Percentiles rank a stretch among this genome's conserved stretches.
These are phyloP conservation scores for Synergus itoensis DNA, from an alignment of 2,888 invertebrate species.

Conservation along the genomic window DNA sequence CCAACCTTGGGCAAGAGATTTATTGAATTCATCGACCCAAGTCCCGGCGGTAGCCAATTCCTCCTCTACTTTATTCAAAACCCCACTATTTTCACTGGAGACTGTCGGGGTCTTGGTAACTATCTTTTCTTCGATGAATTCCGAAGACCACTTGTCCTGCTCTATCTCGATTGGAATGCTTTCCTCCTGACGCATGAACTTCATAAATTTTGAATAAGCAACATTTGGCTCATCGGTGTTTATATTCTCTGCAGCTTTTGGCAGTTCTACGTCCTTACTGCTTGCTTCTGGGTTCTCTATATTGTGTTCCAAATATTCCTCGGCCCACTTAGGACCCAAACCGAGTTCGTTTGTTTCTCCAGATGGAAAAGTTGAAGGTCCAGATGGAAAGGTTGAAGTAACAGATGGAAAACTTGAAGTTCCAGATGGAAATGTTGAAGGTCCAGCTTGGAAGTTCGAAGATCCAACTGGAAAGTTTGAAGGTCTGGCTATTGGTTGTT, in stretches of 20 bases:
- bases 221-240: constrained; percentile 84
- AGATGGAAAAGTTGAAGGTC: constrained; percentile 14
- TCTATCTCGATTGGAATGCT: constrained; percentile 81
- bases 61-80: constrained; percentile 63
- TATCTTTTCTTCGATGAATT: constrained; percentile 51
- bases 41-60: constrained; percentile 67
- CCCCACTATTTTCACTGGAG: constrained; percentile 61
- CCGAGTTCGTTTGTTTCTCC: constrained; percentile 77
- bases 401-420: background rate
- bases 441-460: constrained; percentile 44
- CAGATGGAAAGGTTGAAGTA: constrained; percentile 15
- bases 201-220: constrained; percentile 90
- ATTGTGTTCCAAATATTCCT: constrained; percentile 80
- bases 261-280: constrained; percentile 68
- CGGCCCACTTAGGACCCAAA: constrained; percentile 82
- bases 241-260: constrained; percentile 82
- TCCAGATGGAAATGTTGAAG: background rate
- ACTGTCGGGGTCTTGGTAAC: constrained; percentile 72
- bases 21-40: constrained; percentile 74
- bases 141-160: constrained; percentile 61
- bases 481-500: constrained; percentile 27
- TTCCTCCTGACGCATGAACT: constrained; percentile 89
- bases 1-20: constrained; percentile 64
- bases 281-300: constrained; percentile 61
- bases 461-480: constrained; percentile 52